Evolutionary conservation across 2,888 invertebrate genomes (phyloP).

Genomic region (Microctonus aethiopoides): DNA sequence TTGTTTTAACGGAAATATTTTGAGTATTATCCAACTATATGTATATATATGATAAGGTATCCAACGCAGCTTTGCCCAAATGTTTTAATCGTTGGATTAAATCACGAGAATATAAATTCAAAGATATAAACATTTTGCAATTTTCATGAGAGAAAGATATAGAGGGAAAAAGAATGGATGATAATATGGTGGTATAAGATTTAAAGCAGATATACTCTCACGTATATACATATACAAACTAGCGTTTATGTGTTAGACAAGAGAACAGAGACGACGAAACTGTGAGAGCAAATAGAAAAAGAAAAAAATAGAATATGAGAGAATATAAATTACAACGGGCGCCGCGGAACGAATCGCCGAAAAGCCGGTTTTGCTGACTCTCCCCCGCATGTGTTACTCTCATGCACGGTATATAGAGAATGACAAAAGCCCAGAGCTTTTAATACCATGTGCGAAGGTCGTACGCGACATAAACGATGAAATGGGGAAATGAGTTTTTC

Average conservation of each 20-base stretch:
- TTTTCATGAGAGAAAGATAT: slow-evolving; percentile 18
- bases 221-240: slow-evolving; percentile 8
- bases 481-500: slow-evolving; percentile 57
- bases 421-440: slow-evolving; percentile 45
- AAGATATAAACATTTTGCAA: slow-evolving; percentile 16
- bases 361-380: slow-evolving; percentile 58
- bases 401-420: slow-evolving; percentile 6
- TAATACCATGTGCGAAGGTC: slow-evolving; percentile 47
- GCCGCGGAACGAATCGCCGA: slow-evolving; percentile 52
- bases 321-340: slow-evolving; percentile 57
- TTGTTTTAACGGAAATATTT: slow-evolving; percentile 7
- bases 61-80: slow-evolving; percentile 2
- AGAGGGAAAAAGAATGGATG: no score
- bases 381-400: slow-evolving; percentile 25
- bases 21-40: neutral
- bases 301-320: slow-evolving; percentile 53
- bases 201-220: slow-evolving; percentile 12
- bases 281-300: neutral
- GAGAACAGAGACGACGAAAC: slow-evolving; percentile 13
- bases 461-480: slow-evolving; percentile 36
- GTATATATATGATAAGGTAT: neutral
- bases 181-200: slow-evolving; percentile 19
- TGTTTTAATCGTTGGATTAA: slow-evolving; percentile 35
- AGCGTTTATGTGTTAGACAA: neutral
- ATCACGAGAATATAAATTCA: slow-evolving; percentile 29